Base-by-base conservation (phyloP, 2,888 invertebrate genomes). In the Tridacna crocea region DNA sequence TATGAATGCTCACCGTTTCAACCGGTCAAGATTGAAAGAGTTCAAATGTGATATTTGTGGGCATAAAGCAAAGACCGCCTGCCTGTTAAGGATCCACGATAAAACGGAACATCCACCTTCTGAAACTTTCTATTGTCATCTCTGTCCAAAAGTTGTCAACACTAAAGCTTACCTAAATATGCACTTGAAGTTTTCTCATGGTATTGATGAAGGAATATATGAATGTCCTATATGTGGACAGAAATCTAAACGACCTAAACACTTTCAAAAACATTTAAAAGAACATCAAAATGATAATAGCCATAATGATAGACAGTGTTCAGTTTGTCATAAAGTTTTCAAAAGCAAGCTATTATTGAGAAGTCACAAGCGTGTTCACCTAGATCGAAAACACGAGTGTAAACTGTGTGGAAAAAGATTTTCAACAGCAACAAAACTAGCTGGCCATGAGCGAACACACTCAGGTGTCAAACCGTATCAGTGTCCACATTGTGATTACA, bases 161-260 rank as follows among this genome's bases (percentile, higher is more conserved):
- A 81, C 77, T 19, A 81, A 77, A 36, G 73, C 81, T n/a, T 81
- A 81, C 60, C 70, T 81, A 22, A 81, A 77, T 70, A 73, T 81
- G n/a, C 81, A 81, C 55, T 47, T 81, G 17, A 77, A 81, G 66
- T 22, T 60, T 15, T 19, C 22, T 22, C 81, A 81, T 48, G 73
- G 77, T 22, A 70, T 81, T 58, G 46, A 73, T 75, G 81, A 82
- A 0, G 75, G 70, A 8, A 74, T 77, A n/a, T 82, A 68, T 55
- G 72, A 77, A 63, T 82, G 81, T 24, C 36, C 58, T 10, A 36
- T 82, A 24, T 82, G 81, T 75, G 81, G 81, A 10, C 47, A 61
- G 60, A 75, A 47, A 51, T 74, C 17, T 8, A 66, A 78, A 36
- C 77, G 75, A 0, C 48, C 27, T 13, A 75, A 51, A 61, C 6